These are phyloP conservation scores for Struthio camelus DNA, from an alignment of 2,113 vertebrate genomes.

Conservation along the genomic window DNA sequence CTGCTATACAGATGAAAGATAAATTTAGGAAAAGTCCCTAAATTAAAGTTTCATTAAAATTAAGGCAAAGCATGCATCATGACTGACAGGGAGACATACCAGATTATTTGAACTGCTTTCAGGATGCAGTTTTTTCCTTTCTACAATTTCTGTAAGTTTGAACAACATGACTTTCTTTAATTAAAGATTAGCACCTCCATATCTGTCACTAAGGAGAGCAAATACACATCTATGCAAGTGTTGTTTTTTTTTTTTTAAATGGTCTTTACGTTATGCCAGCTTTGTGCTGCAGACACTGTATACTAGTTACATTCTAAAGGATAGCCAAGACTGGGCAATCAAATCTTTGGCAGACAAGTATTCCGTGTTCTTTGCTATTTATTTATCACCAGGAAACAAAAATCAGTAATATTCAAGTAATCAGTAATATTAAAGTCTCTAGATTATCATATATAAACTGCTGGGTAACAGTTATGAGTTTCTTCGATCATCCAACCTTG, in stretches of 20 bases:
- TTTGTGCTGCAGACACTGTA: background rate
- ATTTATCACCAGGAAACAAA: background rate
- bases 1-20: background rate
- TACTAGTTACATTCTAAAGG: background rate
- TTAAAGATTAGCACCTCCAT: background rate
- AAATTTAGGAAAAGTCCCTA: conserved; percentile 43
- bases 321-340: background rate
- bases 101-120: conserved; percentile 33
- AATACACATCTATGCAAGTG: background rate
- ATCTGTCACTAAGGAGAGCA: background rate
- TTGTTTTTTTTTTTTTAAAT: background rate
- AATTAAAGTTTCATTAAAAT: conserved; percentile 45
- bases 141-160: conserved; percentile 32
- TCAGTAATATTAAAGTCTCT: background rate
- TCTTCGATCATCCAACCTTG: background rate
- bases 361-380: background rate
- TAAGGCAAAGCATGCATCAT: conserved; percentile 50
- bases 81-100: conserved; percentile 48
- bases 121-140: conserved; percentile 24
- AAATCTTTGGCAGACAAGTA: background rate
- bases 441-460: background rate
- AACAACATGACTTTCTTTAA: conserved; percentile 37
- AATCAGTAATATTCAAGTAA: background rate
- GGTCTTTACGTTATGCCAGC: background rate
- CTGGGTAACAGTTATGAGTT: background rate